phyloP scores from a whole-genome alignment of 64 coral and sea anemone genomes.

The Montipora efflorescens region DNA sequence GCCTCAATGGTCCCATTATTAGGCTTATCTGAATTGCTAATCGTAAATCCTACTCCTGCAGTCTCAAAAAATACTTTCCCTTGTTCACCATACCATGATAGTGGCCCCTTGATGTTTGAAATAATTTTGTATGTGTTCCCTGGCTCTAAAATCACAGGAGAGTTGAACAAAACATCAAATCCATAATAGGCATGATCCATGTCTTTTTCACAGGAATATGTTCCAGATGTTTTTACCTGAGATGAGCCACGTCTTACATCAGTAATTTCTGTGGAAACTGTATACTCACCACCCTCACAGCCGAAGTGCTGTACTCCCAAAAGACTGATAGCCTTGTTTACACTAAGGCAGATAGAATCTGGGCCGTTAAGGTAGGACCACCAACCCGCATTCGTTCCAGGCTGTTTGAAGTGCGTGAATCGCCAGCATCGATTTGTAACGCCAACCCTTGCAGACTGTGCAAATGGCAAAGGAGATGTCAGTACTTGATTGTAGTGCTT shows the following conservation, averaged over 20 bases:
- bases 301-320: conserved; percentile 19
- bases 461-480: conserved; percentile 9
- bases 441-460: neutral
- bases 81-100: neutral
- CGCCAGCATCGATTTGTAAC: neutral
- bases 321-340: neutral
- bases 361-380: too few species aligned
- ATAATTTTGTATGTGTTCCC: neutral
- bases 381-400: too few species aligned
- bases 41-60: neutral
- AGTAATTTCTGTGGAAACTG: neutral
- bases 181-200: neutral
- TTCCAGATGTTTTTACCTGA: neutral
- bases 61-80: neutral
- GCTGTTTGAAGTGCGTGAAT: neutral
- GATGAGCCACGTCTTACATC: neutral
- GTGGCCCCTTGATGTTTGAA: neutral
- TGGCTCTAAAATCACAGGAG: neutral
- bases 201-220: neutral
- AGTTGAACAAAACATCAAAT: conserved; percentile 3
- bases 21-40: fast-evolving
- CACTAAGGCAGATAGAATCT: neutral
- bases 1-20: neutral
- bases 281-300: neutral
- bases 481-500: conserved; percentile 3